Conservation (phyloP, 1,140 invertebrate species). For the Drosophila nigrodunni region DNA sequence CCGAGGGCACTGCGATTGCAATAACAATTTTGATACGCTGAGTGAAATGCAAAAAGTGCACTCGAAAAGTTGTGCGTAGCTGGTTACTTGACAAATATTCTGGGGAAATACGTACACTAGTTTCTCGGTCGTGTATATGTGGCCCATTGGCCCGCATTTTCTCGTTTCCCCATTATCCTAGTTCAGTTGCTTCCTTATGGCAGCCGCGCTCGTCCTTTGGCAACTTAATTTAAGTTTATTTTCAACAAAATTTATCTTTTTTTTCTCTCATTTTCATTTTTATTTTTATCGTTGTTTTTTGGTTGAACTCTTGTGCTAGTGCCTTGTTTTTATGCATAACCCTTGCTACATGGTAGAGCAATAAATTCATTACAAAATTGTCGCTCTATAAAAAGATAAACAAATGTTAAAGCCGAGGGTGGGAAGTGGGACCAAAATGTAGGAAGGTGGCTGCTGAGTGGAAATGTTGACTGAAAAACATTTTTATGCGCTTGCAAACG, state of each 20-base stretch:
- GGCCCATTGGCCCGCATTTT: slow-evolving; percentile 7
- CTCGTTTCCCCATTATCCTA: too few relatives aligned
- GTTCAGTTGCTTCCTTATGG: slow-evolving; percentile 27
- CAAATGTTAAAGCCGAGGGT: slow-evolving; percentile 57
- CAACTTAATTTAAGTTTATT: slow-evolving; percentile 80
- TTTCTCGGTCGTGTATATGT: slow-evolving; percentile 11
- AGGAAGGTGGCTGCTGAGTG: slow-evolving; percentile 9
- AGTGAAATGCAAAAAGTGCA: slow-evolving; percentile 23
- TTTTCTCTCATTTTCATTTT: slow-evolving; percentile 6
- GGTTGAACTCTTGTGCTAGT: slow-evolving; percentile 19
- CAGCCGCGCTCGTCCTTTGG: slow-evolving; percentile 28
- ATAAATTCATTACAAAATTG: slow-evolving; percentile 82
- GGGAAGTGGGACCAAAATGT: background rate
- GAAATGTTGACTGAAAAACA: slow-evolving; percentile 58
- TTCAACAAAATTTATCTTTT: slow-evolving; percentile 44
- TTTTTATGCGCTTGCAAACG: slow-evolving; percentile 76
- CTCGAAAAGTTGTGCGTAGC: slow-evolving; percentile 50
- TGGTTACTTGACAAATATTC: slow-evolving; percentile 57
- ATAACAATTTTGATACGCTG: slow-evolving; percentile 36
- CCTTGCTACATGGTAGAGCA: slow-evolving; percentile 60
- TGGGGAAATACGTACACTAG: slow-evolving; percentile 37
- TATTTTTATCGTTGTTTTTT: slow-evolving; percentile 23
- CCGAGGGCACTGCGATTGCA: slow-evolving; percentile 7
- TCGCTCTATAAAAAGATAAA: slow-evolving; percentile 79
- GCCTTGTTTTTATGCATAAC: slow-evolving; percentile 63